These are phyloP conservation scores for Perccottus glenii DNA, from an alignment of 2,113 vertebrate genomes.

Conservation along the genomic window DNA sequence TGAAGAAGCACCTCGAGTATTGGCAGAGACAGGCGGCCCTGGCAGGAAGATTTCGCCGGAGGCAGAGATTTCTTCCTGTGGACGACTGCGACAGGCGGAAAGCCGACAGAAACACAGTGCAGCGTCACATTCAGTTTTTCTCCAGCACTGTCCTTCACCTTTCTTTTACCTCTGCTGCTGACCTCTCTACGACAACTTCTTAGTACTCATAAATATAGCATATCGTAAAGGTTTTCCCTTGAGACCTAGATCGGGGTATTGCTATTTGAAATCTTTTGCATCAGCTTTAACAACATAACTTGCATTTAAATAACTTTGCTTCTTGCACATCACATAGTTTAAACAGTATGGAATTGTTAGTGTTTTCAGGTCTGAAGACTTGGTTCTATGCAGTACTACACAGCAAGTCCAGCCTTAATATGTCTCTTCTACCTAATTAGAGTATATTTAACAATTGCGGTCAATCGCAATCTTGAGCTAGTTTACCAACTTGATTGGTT, in stretches of 20 bases:
- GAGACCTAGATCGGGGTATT: not conserved
- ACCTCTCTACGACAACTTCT: conserved; percentile 4
- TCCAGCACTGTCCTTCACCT: not conserved
- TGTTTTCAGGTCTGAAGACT: too few species aligned
- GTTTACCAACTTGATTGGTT: too few species aligned
- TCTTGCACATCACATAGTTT: too few species aligned
- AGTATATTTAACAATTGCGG: too few species aligned
- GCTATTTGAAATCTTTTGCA: too few species aligned
- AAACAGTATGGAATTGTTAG: too few species aligned
- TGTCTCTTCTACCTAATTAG: too few species aligned
- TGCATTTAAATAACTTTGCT: too few species aligned
- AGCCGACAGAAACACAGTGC: conserved; percentile 1
- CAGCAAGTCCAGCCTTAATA: too few species aligned
- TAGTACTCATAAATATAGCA: not conserved
- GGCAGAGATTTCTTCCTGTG: conserved; percentile 12
- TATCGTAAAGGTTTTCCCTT: not conserved
- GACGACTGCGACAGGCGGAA: not conserved
- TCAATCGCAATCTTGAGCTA: too few species aligned
- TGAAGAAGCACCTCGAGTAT: conserved; percentile 13
- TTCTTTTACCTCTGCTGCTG: not conserved
- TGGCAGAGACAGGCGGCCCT: conserved; percentile 1
- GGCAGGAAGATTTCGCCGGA: conserved; percentile 11
- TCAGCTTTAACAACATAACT: too few species aligned
- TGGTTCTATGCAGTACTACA: too few species aligned
- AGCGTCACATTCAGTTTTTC: not conserved